phyloP scores from a whole-genome alignment of 2,797 vertebrate genomes.

The Cyprinodon diabolis region DNA sequence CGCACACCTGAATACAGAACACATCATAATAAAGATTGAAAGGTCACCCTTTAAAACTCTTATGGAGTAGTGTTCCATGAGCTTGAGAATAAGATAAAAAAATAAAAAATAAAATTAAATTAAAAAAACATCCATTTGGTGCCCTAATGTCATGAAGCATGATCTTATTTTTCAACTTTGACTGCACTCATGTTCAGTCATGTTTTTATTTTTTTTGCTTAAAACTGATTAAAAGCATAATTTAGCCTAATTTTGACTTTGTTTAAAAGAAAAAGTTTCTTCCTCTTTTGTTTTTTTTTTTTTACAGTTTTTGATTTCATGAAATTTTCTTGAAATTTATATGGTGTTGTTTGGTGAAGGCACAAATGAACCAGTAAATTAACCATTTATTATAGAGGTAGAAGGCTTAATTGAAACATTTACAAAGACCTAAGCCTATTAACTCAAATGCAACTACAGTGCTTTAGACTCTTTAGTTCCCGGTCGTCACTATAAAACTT shows the following conservation, averaged over 20 bases:
- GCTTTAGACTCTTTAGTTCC: no score
- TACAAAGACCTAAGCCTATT: no score
- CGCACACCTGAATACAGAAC: slow-evolving; percentile 21
- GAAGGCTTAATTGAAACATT: not conserved
- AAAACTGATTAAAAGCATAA: slow-evolving; percentile 1
- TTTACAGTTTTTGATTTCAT: not conserved
- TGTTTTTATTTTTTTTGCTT: not conserved
- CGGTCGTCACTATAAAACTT: no score
- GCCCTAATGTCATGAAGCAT: not conserved
- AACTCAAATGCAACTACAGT: no score
- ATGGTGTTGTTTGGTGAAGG: not conserved
- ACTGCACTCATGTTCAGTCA: not conserved
- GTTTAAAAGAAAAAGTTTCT: not conserved
- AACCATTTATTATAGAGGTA: not conserved
- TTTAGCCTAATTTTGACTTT: not conserved
- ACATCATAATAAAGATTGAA: slow-evolving; percentile 22
- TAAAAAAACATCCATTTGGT: not conserved
- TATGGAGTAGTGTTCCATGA: slow-evolving; percentile 11
- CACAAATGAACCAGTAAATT: not conserved
- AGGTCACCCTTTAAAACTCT: slow-evolving; percentile 19
- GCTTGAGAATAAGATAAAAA: slow-evolving; percentile 5
- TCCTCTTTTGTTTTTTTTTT: not conserved
- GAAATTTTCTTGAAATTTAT: not conserved
- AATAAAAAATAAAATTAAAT: no score
- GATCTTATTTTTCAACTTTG: not conserved